A percentile compares a stretch with the other conserved stretches of the same genome.
These are phyloP conservation scores for Procavia capensis DNA, from an alignment of 2,113 vertebrate genomes.

Conservation along the genomic window DNA sequence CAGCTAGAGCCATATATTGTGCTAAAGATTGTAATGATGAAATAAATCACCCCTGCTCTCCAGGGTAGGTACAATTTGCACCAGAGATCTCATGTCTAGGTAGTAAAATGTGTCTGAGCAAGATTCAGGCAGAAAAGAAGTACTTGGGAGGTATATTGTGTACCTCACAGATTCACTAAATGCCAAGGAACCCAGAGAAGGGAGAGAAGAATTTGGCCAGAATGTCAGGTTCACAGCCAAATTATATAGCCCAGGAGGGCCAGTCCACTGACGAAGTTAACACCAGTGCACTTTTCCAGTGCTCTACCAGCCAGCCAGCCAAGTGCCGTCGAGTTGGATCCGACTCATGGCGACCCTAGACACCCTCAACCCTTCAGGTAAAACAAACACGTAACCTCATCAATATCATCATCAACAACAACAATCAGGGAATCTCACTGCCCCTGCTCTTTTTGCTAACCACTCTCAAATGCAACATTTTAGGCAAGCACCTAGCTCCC, in stretches of 20 bases:
- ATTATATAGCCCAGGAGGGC: accelerated
- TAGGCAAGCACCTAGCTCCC: background rate
- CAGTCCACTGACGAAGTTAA: accelerated
- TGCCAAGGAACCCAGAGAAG: no score
- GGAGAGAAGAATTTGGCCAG: background rate
- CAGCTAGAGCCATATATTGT: background rate
- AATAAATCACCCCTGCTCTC: background rate
- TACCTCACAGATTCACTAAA: background rate
- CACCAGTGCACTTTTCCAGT: background rate
- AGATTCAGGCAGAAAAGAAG: background rate
- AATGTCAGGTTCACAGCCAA: background rate
- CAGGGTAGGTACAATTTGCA: background rate
- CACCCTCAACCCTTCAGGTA: accelerated
- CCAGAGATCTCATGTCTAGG: background rate
- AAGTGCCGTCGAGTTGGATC: no score
- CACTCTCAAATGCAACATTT: background rate
- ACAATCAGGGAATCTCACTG: accelerated
- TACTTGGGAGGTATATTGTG: background rate
- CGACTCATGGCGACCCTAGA: no score
- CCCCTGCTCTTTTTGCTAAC: background rate
- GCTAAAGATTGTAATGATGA: background rate
- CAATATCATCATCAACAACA: no score
- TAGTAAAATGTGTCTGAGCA: background rate
- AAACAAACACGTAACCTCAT: background rate
- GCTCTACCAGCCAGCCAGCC: no score